Evolutionary conservation across 92 coral and sea anemone species (phyloP).

Genomic region (Pocillopora grandis): DNA sequence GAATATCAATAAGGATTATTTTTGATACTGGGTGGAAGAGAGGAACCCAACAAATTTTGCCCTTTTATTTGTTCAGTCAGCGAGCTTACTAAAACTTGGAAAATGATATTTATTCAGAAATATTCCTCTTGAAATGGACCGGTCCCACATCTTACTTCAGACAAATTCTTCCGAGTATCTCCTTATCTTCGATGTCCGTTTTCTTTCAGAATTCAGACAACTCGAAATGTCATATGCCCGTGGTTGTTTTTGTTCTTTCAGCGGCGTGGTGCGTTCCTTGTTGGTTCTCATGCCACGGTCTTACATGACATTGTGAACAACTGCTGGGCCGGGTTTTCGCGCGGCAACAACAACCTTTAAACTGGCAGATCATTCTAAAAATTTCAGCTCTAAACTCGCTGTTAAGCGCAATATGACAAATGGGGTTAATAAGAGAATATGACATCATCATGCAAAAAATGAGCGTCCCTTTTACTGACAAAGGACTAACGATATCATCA

Average conservation of each 20-base stretch:
- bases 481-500: neutral
- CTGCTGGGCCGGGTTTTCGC: neutral
- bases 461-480: slow-evolving; percentile 22
- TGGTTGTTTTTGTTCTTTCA: neutral
- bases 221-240: neutral
- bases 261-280: neutral
- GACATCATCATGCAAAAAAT: slow-evolving; percentile 54
- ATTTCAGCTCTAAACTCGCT: slow-evolving; percentile 70
- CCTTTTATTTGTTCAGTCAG: too few species aligned
- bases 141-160: too few species aligned
- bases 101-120: too few species aligned
- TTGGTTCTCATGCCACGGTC: neutral
- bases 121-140: too few species aligned
- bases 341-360: neutral
- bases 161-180: too few species aligned
- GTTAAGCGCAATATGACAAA: slow-evolving; percentile 62
- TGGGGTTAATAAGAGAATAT: slow-evolving; percentile 68
- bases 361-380: slow-evolving; percentile 20
- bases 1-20: too few species aligned
- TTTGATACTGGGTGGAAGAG: too few species aligned
- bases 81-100: too few species aligned
- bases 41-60: too few species aligned
- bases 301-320: neutral
- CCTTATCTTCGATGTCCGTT: neutral
- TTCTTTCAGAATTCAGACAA: neutral